Evolutionary conservation across 2,888 invertebrate species (phyloP).

Genomic region (Drosophila stalkeri): DNA sequence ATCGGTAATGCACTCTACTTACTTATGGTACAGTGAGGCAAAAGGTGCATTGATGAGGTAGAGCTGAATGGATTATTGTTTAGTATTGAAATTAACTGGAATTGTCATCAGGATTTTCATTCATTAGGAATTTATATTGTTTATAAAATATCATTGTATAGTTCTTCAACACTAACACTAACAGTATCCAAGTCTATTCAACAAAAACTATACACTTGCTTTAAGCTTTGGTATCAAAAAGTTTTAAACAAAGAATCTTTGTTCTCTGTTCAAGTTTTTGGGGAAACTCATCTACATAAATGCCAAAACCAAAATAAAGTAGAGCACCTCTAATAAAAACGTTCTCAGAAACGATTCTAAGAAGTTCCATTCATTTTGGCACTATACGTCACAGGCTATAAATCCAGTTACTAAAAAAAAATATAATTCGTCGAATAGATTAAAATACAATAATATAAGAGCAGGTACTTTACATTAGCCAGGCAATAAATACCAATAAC

Average conservation of each 20-base stretch:
- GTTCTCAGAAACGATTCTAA: not conserved
- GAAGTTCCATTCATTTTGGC: not conserved
- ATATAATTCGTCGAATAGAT: constrained; percentile 1
- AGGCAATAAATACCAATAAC: constrained; percentile 11
- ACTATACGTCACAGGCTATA: not conserved
- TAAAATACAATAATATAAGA: not conserved
- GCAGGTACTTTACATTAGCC: constrained; percentile 7
- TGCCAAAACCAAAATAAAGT: not conserved
- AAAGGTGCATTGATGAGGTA: not conserved
- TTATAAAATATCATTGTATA: not conserved
- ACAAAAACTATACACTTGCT: not conserved
- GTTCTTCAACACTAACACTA: not conserved
- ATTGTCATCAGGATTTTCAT: no score
- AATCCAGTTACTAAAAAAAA: not conserved
- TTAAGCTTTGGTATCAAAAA: not conserved
- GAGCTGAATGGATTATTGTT: not conserved
- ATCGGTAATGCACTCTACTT: constrained; percentile 30
- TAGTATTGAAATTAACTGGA: not conserved
- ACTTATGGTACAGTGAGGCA: constrained; percentile 22
- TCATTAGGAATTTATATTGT: not conserved
- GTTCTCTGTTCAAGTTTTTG: not conserved
- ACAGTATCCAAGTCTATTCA: not conserved
- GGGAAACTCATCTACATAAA: not conserved
- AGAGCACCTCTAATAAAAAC: not conserved
- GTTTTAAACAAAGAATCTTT: not conserved